Base-by-base conservation (phyloP, 2,888 invertebrate genomes). In the Helicoverpa assulta region DNA sequence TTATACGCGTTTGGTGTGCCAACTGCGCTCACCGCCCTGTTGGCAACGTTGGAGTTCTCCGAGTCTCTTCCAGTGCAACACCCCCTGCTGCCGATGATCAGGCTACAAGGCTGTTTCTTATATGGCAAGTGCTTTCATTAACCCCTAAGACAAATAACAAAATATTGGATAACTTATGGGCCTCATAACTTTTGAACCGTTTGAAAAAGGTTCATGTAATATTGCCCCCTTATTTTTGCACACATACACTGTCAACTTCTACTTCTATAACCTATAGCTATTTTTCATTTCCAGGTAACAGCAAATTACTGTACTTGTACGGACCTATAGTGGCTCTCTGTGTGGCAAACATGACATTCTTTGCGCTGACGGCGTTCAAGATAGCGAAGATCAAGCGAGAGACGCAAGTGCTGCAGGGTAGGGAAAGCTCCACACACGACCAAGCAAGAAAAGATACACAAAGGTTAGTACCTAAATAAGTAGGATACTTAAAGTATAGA, bases 1-100 rank as follows among this genome's bases (percentile, higher is more conserved):
- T 26, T 88, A 0, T 95, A 95, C 71, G 94, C 95, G 0, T 94
- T 95, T 63, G 91, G 95, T 2, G 82, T 93, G 1, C 93, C 95
- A 0, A 86, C 91, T 0, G 51, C 85, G 0, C 83, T 95, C 33
- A 95, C 95, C 0, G 78, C 90, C 3, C 66, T 94, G 2, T 59
- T 95, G 7, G 86, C 84, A 0, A 79, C 82, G 0, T 80, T 95
- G 62, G 95, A 95, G 84, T 94, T 93, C 82, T 90, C 93, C 0
- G 88, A 88, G 40, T 40, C 10, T 0, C 80, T 93, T 10, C 92
- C 92, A 0, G 74, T 84, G 0, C 86, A 89, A 18, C 73, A 74
- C 26, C 85, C 88, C 0, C 68, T 89, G 10, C 73, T 94, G 76
- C 95, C 95, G 0, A 80, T 88, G 75, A 71, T 95, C 3, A 82